Evolutionary conservation across 2,797 vertebrate genomes (phyloP).

Genomic region (Gymnopithys bicolor): DNA sequence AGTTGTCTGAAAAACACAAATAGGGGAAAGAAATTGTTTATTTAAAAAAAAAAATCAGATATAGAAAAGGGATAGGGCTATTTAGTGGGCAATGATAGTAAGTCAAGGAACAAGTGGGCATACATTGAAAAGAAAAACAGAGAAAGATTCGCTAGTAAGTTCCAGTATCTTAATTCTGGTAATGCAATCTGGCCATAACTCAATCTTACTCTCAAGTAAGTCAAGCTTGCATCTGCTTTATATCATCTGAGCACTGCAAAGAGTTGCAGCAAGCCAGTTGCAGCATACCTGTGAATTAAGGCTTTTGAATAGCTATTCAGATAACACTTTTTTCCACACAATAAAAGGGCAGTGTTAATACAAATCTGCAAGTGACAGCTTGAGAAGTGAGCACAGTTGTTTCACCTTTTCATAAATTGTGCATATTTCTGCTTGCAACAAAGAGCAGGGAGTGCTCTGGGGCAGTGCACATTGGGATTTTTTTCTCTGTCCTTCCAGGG

Average conservation of each 20-base stretch:
- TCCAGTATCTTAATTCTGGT: background rate
- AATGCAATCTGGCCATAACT: background rate
- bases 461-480: background rate
- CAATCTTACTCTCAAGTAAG: background rate
- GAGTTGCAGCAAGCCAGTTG: background rate
- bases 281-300: background rate
- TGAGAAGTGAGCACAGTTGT: background rate
- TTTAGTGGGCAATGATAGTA: background rate
- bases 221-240: background rate
- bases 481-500: background rate
- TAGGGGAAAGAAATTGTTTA: background rate
- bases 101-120: background rate
- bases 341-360: background rate
- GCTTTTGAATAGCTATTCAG: background rate
- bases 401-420: background rate
- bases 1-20: background rate
- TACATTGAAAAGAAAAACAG: background rate
- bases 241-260: fast-evolving
- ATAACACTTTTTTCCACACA: background rate
- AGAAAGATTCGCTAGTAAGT: background rate
- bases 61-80: background rate
- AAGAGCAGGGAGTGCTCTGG: background rate
- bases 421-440: background rate
- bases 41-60: background rate
- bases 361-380: background rate